phyloP scores from a whole-genome alignment of 2,888 invertebrate species.

The Entomobrya multifasciata region DNA sequence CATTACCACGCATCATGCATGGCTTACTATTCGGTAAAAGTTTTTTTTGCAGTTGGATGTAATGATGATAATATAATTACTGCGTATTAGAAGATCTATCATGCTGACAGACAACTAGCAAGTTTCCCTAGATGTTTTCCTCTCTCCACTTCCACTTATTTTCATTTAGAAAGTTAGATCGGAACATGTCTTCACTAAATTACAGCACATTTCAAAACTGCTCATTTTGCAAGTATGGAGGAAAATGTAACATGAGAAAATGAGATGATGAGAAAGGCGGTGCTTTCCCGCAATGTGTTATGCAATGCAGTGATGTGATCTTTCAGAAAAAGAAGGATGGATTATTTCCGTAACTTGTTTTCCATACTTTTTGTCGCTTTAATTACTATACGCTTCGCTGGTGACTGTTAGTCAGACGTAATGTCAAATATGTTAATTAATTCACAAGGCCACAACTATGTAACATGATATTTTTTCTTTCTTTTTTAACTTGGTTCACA shows the following conservation, averaged over 20 bases:
- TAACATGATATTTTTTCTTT: too few species aligned
- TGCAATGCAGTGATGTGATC: background rate
- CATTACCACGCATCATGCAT: slow-evolving; percentile 13
- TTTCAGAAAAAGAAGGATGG: too few species aligned
- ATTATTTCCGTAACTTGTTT: background rate
- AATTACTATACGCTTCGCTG: slow-evolving; percentile 40
- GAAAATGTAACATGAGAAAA: background rate
- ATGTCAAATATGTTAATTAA: slow-evolving; percentile 51
- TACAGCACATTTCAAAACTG: slow-evolving; percentile 3
- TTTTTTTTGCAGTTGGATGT: background rate
- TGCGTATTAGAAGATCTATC: slow-evolving; percentile 5
- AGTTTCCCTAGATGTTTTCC: background rate
- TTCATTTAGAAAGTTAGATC: background rate
- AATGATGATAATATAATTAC: slow-evolving; percentile 40
- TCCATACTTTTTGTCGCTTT: slow-evolving; percentile 20
- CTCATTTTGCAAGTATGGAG: background rate
- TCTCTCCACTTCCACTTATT: background rate
- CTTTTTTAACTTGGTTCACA: background rate
- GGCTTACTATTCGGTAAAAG: background rate
- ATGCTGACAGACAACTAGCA: background rate
- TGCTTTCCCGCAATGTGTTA: background rate
- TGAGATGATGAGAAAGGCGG: slow-evolving; percentile 20
- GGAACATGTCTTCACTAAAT: background rate
- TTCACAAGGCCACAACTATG: slow-evolving; percentile 47
- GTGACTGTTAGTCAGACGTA: background rate